Base-by-base conservation (phyloP, 2,888 invertebrate species). In the Boloria selene region DNA sequence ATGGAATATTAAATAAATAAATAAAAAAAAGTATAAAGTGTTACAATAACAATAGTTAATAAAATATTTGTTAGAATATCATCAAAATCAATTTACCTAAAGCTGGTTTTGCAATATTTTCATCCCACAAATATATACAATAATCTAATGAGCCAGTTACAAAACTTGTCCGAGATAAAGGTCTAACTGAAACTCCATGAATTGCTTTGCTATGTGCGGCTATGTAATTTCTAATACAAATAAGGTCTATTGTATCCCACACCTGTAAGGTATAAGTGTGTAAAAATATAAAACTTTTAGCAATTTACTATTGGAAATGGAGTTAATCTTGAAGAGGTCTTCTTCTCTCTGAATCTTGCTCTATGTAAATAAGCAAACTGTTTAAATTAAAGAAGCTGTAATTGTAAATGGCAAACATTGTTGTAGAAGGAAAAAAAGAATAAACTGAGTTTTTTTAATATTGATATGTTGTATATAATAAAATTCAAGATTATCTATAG, bases 71-170 rank as follows among this genome's bases (percentile, higher is more conserved):
- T 3, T 22, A n/a, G 5, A 10, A 10, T 47, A 47, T n/a, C n/a
- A 47, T 3, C 13, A 16, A 47, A 47, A 47, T 62, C 61, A 53
- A 71, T 78, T 81, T 73, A 91, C 91, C 86, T 73, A 82, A 73
- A 54, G 85, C 85, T 60, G 88, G 82, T 70, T 81, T 82, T 13
- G 76, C 76, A 45, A 79, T 77, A 74, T 85, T 82, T 16, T 88
- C 86, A 82, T 94, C 93, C 94, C 94, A 94, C 31, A 94, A 72
- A 56, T 92, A 88, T 47, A 93, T 83, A 75, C 82, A 85, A 62
- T 90, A 88, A 80, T 94, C 94, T 79, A 93, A 79, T 38, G 92
- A 90, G 5, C 93, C 91, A 2, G 94, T 93, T 13, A 93, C 88
- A 83, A 94, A 94, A 56, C 84, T 79, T 31, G 85, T 83, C 13